A percentile compares a stretch with the other conserved stretches of the same genome.
These are phyloP conservation scores for Himalopsyche phryganea DNA, from an alignment of 1,140 invertebrate species.

Conservation along the genomic window DNA sequence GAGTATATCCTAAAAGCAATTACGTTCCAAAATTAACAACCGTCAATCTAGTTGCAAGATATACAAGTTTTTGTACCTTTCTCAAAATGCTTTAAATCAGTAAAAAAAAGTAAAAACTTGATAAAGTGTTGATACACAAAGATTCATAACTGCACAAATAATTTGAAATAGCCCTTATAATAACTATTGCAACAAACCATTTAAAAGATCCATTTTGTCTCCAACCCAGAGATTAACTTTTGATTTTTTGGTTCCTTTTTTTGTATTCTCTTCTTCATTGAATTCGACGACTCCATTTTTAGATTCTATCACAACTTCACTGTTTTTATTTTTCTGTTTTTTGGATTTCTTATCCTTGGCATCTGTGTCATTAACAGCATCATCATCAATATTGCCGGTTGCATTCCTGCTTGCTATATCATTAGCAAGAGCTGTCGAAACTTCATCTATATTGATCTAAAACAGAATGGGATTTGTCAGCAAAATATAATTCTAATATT, in stretches of 20 bases:
- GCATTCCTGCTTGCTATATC: background rate
- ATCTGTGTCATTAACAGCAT: background rate
- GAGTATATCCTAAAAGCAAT: too few relatives aligned
- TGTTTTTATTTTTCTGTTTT: constrained; percentile 8
- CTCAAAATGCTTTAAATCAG: too few relatives aligned
- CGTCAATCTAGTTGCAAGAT: too few relatives aligned
- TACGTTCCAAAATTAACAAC: too few relatives aligned
- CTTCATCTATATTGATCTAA: constrained; percentile 32
- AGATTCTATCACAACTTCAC: constrained; percentile 8
- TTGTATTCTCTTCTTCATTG: constrained; percentile 27
- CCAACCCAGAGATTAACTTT: constrained; percentile 36
- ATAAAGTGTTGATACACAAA: too few relatives aligned
- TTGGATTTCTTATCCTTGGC: constrained; percentile 21
- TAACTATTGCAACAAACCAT: constrained; percentile 41
- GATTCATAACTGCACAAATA: too few relatives aligned
- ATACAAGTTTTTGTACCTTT: too few relatives aligned
- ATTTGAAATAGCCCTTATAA: too few relatives aligned
- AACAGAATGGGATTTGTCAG: constrained; percentile 26
- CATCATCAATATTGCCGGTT: background rate
- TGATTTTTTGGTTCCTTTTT: constrained; percentile 4
- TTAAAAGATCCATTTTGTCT: constrained; percentile 46
- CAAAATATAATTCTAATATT: constrained; percentile 27
- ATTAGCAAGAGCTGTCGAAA: background rate
- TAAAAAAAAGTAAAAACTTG: too few relatives aligned
- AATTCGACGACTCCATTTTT: constrained; percentile 36